Percentiles rank a stretch among this genome's conserved stretches.
Evolutionary conservation across 2,797 vertebrate genomes (phyloP).

Genomic region (Buceros bicornis): DNA sequence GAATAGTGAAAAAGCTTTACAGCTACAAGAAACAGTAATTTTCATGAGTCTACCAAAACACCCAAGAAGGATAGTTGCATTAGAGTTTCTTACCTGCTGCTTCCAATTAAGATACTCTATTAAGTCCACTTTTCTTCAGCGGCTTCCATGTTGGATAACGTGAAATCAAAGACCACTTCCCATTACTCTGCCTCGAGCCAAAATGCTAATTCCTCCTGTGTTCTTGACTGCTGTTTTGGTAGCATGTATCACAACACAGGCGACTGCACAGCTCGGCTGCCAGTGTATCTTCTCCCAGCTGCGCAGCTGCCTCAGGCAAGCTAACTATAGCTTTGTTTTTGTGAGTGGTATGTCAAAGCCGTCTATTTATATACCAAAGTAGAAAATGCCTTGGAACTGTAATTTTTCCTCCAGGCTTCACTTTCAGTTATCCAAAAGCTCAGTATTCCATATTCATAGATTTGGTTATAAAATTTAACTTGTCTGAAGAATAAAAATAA

Average conservation of each 20-base stretch:
- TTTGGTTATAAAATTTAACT: background rate
- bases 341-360: constrained; percentile 48
- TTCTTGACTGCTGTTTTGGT: constrained; percentile 45
- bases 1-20: background rate
- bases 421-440: background rate
- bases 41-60: background rate
- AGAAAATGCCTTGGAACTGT: constrained; percentile 47
- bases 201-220: constrained; percentile 25
- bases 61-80: background rate
- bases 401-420: constrained; percentile 29
- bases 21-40: background rate
- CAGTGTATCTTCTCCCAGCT: background rate
- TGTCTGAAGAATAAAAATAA: background rate
- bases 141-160: background rate
- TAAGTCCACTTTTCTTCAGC: background rate
- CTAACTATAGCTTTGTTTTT: constrained; percentile 59
- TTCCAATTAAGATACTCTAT: background rate
- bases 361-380: constrained; percentile 65
- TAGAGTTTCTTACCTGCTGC: background rate
- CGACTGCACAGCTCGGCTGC: background rate
- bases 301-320: constrained; percentile 43
- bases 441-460: background rate
- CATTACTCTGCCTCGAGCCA: background rate
- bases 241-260: constrained; percentile 5
- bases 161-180: background rate